Evolutionary conservation across 2,113 vertebrate species (phyloP), one percentile per base, ranked within the genome.

Genomic region (Marcusenius ussheri): DNA sequence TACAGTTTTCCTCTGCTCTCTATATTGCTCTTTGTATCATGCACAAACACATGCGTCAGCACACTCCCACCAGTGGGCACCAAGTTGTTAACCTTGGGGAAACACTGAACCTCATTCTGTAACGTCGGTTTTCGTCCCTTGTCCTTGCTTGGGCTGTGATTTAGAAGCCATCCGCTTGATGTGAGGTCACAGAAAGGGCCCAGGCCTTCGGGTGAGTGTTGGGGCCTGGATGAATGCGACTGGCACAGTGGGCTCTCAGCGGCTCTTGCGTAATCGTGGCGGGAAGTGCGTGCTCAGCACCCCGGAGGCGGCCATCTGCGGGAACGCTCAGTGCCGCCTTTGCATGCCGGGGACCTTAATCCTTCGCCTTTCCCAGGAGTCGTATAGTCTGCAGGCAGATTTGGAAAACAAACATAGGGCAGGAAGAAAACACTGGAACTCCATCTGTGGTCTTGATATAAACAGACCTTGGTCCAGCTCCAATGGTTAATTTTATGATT

Each of bases 361-460:
- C 87, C 87, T 88, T 88, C 45, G 27, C 45, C 42, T 88, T 88
- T 88, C 62, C 58, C 88, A 88, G 88, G 88, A 62, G 42, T 62
- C 53, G 9, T 42, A 88, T 46, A 70, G 74, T 56, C 88, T 1
- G 31, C 49, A 31, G 8, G 50, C 27, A 83, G 4, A n/a, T 83
- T 89, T 51, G 47, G 88, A 83, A 89, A 89, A 83, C 74, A 89
- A 89, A 89, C 88, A 83, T 8, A 27, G n/a, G 31, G 49, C 17
- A 21, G 21, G 50, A 56, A 56, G 49, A 53, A 83, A 53, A 56
- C 31, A 31, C 42, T 89, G 39, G 21, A 83, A 89, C 56, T 83
- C 31, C 27, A n/a, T 89, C 49, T 83, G 74, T 3, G 35, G 21
- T 83, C 47, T n/a, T 89, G 49, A 13, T 31, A 53, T 53, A 83